Base-by-base conservation (phyloP, 2,888 invertebrate genomes). In the Sycophila texana region DNA sequence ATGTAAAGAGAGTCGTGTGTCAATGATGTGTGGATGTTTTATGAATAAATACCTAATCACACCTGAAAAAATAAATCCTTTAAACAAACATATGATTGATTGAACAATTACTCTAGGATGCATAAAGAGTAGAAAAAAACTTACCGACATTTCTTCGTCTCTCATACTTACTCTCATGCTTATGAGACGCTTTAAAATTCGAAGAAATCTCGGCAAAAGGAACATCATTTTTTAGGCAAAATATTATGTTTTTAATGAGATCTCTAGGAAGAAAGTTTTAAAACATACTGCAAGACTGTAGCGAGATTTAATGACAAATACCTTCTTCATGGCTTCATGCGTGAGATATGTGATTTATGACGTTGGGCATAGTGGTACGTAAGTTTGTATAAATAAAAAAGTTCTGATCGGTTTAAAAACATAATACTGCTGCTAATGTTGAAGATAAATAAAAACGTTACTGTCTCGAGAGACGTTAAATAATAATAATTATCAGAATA, bases 11-110 rank as follows among this genome's bases (percentile, higher is more conserved):
- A 39, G 16, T 55, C 13, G 47, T 57, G 30, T 65, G 30, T 53
- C 12, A 4, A 75, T 75, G 67, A 22, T 67, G 30, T 61, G 20
- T 39, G 53, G 10, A 51, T 61, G 61, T 39, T 39, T 39, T 39
- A 39, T 39, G 10, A 39, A 39, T 39, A 84, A 79, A 83, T 83
- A 83, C 83, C 83, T 83, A 85, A 87, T 86, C 83, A 86, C 75
- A 86, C 88, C 89, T 89, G 87, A 85, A 88, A 88, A 84, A 85
- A 86, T 86, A 84, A 84, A 85, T 81, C 10, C n/a, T 85, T 84
- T 83, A 83, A 22, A 39, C 39, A 39, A 39, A 39, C 39, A 39
- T 39, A 39, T 39, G 39, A 39, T 30, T 30, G 30, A 4, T 39
- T 39, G 39, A 10, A 39, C 39, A 39, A 39, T 39, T 39, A 2